A percentile compares a stretch with the other conserved stretches of the same genome.
Evolutionary conservation across 2,888 invertebrate species (phyloP).

Genomic region (Cheilosia vulpina): DNA sequence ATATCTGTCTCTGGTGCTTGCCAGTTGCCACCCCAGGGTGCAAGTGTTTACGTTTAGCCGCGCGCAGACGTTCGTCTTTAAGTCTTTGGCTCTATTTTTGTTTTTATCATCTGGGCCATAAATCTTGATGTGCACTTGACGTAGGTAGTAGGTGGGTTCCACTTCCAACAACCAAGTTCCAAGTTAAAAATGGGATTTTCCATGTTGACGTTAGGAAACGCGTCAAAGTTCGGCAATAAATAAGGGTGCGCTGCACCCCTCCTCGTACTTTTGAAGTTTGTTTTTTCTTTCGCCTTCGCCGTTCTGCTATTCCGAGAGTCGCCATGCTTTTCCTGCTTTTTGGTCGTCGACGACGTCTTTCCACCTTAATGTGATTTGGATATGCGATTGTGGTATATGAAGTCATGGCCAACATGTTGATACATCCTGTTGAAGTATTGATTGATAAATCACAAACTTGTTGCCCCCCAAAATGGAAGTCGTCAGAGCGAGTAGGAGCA

Average conservation of each 20-base stretch:
- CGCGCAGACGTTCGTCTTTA: conserved; percentile 63
- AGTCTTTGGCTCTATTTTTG: conserved; percentile 68
- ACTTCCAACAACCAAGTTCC: neutral
- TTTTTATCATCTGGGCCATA: conserved; percentile 71
- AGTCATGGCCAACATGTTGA: conserved; percentile 59
- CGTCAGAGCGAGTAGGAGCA: conserved; percentile 16
- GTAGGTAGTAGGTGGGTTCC: conserved; percentile 61
- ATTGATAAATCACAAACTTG: conserved; percentile 72
- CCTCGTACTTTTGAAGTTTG: neutral
- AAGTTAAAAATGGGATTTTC: conserved; percentile 72
- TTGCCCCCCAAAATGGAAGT: conserved; percentile 62
- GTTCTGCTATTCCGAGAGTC: conserved; percentile 34
- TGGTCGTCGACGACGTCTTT: conserved; percentile 6
- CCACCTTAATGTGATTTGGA: conserved; percentile 71
- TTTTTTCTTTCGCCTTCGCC: conserved; percentile 11
- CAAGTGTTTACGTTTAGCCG: conserved; percentile 70
- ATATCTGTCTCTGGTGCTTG: too few relatives aligned
- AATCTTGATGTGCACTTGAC: conserved; percentile 66
- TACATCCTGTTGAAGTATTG: conserved; percentile 48
- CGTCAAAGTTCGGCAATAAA: conserved; percentile 75
- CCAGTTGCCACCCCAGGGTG: conserved; percentile 38
- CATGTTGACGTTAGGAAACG: conserved; percentile 72
- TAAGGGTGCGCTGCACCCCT: conserved; percentile 40
- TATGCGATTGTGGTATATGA: conserved; percentile 65
- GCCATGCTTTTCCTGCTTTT: conserved; percentile 15